Base-by-base conservation (phyloP, 1,140 invertebrate species). In the Heliconius nattereri region DNA sequence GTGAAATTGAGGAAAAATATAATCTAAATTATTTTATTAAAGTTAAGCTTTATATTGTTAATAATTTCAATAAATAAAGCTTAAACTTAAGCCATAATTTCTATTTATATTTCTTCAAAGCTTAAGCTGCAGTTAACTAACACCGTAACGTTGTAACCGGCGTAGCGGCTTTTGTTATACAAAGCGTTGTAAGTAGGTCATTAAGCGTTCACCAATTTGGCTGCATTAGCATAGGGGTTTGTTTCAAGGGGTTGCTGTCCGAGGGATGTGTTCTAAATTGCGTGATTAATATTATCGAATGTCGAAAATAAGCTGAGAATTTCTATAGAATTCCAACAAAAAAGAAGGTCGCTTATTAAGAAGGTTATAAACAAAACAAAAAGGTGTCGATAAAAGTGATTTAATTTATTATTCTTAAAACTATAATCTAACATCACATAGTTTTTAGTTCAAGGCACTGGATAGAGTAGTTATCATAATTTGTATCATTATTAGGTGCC, bases 351-450 rank as follows among this genome's bases (percentile, higher is more conserved):
- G 66, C 40, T 29, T 20, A 35, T 72, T 72, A 72, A 72, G 26
- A 16, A 66, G 60, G 60, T 73, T 71, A 57, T 40, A 81, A 71
- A 80, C 74, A 78, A 78, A 76, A 78, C 49, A 29, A 76, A 19
- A 45, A 81, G 78, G 78, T 70, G 78, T 80, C 73, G 75, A 80
- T 80, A 82, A 78, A 82, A 81, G 75, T 78, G 74, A 71, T 84
- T 82, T 81, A 81, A 83, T 84, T 82, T 82, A 81, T 82, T 80
- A 80, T 66, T 77, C 71, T 80, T 76, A 82, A 80, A 66, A 78
- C 75, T 84, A 82, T 81, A 72, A 81, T 84, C 89, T 91, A 92
- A 89, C 84, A 93, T 93, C 92, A 92, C 92, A 92, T 87, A 80
- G 83, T 83, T 87, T 88, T 84, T 86, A 83, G 54, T 85, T 81